These are phyloP conservation scores for Rhagoletis pomonella DNA, from an alignment of 1,140 invertebrate genomes.

Conservation along the genomic window DNA sequence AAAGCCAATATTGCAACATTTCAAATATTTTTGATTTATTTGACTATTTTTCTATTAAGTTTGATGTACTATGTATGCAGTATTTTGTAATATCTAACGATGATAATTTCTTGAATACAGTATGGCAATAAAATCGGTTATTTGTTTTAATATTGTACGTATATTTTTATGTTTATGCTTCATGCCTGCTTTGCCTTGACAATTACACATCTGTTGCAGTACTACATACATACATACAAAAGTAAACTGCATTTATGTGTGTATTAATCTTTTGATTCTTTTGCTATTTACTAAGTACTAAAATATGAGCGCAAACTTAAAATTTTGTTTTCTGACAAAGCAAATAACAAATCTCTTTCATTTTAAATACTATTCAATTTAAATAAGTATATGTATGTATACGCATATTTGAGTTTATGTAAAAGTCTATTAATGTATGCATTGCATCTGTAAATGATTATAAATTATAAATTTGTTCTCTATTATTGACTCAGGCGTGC, in stretches of 20 bases:
- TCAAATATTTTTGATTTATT: slow-evolving; percentile 37
- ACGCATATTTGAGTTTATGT: background rate
- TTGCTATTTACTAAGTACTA: background rate
- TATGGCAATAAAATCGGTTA: slow-evolving; percentile 45
- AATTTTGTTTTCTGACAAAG: background rate
- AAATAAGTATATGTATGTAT: too few species aligned
- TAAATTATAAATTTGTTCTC: background rate
- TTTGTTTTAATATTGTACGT: slow-evolving; percentile 31
- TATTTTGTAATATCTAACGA: slow-evolving; percentile 45
- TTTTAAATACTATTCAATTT: too few species aligned
- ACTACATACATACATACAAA: background rate
- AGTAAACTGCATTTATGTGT: background rate
- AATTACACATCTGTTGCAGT: background rate
- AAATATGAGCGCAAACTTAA: background rate
- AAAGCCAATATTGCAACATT: slow-evolving; percentile 26
- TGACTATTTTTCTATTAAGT: slow-evolving; percentile 32
- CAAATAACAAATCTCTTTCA: background rate
- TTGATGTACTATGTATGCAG: slow-evolving; percentile 4
- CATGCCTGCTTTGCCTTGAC: background rate
- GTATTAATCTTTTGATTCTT: background rate
- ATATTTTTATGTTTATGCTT: slow-evolving; percentile 1
- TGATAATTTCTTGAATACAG: slow-evolving; percentile 47
- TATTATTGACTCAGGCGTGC: background rate
- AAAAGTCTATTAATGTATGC: background rate
- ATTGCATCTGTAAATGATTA: background rate